phyloP scores from a whole-genome alignment of 2,888 invertebrate genomes.

The Drosophila stalkeri region DNA sequence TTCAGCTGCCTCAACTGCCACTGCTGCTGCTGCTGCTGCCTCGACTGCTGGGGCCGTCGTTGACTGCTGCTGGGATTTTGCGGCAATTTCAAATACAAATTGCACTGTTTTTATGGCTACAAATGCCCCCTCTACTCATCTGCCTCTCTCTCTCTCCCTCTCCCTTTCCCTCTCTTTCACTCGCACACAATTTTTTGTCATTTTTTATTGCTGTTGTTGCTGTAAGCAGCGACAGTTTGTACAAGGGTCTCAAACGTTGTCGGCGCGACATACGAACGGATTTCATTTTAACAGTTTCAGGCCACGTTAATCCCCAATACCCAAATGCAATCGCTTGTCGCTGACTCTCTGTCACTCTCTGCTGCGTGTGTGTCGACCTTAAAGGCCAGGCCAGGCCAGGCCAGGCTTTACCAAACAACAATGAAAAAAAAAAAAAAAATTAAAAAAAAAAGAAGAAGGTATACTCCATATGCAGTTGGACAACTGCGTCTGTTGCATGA shows the following conservation, averaged over 20 bases:
- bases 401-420: constrained; percentile 62
- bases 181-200: constrained; percentile 1
- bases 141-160: neutral
- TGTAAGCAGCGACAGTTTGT: constrained; percentile 72
- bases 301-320: constrained; percentile 80
- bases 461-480: constrained; percentile 38
- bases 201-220: constrained; percentile 38
- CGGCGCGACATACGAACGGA: constrained; percentile 71
- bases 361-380: constrained; percentile 35
- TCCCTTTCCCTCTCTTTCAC: constrained; percentile 6
- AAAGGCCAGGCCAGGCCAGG: constrained; percentile 55
- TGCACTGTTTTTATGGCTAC: constrained; percentile 79
- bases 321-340: constrained; percentile 78
- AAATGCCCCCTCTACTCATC: constrained; percentile 52
- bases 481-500: constrained; percentile 21
- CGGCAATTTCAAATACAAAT: constrained; percentile 82
- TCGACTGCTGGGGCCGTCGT: constrained; percentile 48
- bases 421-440: constrained; percentile 28
- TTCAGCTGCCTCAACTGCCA: constrained; percentile 53
- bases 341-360: constrained; percentile 15
- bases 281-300: constrained; percentile 81
- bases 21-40: constrained; percentile 46
- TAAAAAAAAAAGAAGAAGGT: neutral
- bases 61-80: constrained; percentile 76
- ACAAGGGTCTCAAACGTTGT: constrained; percentile 72